Base-by-base conservation (phyloP, 2,113 vertebrate species). In the Alexandromys fortis region DNA sequence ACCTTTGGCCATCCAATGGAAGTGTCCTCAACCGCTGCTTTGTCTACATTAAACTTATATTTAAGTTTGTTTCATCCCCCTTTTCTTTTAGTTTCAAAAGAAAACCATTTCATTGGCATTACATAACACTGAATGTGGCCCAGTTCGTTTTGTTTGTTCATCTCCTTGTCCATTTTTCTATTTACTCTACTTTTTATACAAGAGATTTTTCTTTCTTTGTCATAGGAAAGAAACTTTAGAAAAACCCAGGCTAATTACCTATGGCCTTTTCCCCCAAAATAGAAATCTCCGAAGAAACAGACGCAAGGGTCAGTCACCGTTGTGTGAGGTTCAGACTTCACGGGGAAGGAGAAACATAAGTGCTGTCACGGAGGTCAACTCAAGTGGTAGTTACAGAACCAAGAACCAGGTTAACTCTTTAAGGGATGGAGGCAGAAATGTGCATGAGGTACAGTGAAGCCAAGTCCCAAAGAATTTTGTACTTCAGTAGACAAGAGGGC, bases 231-330 rank as follows among this genome's bases (percentile, higher is more conserved):
- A 85, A 61, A 83, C 38, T 33, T 28, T 67, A 68, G 28, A 82
- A 61, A 81, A 24, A 72, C 26, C 30, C 68, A 47, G 30, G 12
- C 11, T 82, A 91, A 78, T 89, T 81, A 63, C 14, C 22, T 58
- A 19, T 81, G 24, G 35, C n/a, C 63, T 16, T 94, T 94, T 67
- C 52, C 45, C 95, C 67, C n/a, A 90, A 47, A 94, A 86, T 77
- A 35, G 94, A 90, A 86, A 14, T 11, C 58, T 72, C 19, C 1
- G 33, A 24, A 16, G 28, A 92, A 82, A 63, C 5, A 77, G 67
- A 45, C 13, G 61, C 28, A 49, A 21, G 38, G 26, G n/a, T 63
- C 38, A 82, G 81, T 52, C 30, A 14, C 14, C 82, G 12, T 75
- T 4, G 0, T 1, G 0, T 30, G n/a, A 65, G 68, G 24, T 63